Percentiles rank a stretch among this genome's conserved stretches.
Evolutionary conservation across 2,113 vertebrate species (phyloP).

Genomic region (Nannospalax galili): DNA sequence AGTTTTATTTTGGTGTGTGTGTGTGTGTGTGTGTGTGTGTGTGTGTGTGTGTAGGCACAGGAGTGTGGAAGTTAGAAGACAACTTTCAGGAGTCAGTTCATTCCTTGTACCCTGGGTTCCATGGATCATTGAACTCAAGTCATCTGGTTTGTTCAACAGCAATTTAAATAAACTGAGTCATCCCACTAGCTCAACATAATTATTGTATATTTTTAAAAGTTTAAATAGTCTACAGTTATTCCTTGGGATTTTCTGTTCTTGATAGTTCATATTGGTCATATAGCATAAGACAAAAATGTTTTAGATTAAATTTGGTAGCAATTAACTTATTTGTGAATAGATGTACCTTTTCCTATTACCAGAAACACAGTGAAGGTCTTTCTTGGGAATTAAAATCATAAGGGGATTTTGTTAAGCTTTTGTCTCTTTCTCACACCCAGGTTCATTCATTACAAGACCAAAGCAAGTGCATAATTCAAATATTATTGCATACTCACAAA

Average conservation of each 20-base stretch:
- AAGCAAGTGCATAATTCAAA: slow-evolving; percentile 49
- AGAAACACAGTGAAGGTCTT: not conserved
- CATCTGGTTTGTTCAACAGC: not conserved
- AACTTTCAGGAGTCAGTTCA: not conserved
- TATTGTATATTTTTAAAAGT: slow-evolving; percentile 25
- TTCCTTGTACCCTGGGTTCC: not conserved
- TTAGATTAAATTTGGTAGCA: not conserved
- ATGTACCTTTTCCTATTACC: not conserved
- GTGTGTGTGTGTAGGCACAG: not conserved
- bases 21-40: not conserved
- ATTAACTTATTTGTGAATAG: slow-evolving; percentile 30
- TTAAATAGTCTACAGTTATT: not conserved
- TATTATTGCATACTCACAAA: slow-evolving; percentile 83
- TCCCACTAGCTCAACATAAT: too few relatives aligned
- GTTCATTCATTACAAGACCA: not conserved
- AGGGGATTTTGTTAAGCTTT: not conserved
- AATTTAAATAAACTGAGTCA: too few relatives aligned
- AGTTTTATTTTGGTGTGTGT: not conserved
- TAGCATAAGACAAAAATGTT: not conserved
- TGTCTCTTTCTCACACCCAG: not conserved
- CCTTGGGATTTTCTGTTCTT: not conserved
- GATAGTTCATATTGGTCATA: not conserved
- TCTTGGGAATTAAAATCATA: not conserved
- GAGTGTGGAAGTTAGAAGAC: not conserved
- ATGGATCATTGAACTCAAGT: not conserved